Percentiles rank a stretch among this genome's conserved stretches.
Evolutionary conservation across 2,888 invertebrate species (phyloP).

Genomic region (Dendrolimus pini): DNA sequence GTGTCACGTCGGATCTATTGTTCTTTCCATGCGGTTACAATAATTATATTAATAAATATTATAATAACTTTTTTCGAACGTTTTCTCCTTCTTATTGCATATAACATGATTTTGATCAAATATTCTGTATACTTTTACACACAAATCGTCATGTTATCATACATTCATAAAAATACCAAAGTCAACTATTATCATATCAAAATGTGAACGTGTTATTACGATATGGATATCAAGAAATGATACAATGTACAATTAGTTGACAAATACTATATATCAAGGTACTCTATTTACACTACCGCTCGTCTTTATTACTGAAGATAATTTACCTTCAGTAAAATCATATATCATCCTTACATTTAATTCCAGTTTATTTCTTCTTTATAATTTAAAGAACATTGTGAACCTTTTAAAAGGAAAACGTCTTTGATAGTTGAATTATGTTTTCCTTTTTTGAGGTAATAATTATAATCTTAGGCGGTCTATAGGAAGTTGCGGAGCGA

Average conservation of each 20-base stretch:
- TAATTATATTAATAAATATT: conserved; percentile 25
- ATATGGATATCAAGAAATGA: conserved; percentile 11
- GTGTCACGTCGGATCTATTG: conserved; percentile 40
- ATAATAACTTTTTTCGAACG: not conserved
- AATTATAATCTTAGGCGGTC: conserved; percentile 50
- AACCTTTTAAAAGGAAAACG: conserved; percentile 60
- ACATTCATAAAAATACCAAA: not conserved
- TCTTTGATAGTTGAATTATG: conserved; percentile 37
- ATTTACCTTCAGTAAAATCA: not conserved
- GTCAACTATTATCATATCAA: not conserved
- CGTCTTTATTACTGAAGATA: conserved; percentile 1
- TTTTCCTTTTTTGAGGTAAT: conserved; percentile 55
- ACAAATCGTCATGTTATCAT: too few relatives aligned
- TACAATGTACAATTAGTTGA: conserved; percentile 16
- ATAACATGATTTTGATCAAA: not conserved
- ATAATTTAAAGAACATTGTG: conserved; percentile 50
- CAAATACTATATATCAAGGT: conserved; percentile 4
- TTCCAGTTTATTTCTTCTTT: conserved; percentile 1
- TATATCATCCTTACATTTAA: conserved; percentile 1
- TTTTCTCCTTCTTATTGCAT: not conserved
- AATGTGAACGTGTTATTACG: not conserved
- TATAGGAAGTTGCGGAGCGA: conserved; percentile 69
- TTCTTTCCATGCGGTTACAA: conserved; percentile 55
- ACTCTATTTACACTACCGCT: conserved; percentile 1
- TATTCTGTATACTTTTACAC: not conserved